Evolutionary conservation across 2,888 invertebrate genomes (phyloP).

Genomic region (Megastigmus dorsalis): DNA sequence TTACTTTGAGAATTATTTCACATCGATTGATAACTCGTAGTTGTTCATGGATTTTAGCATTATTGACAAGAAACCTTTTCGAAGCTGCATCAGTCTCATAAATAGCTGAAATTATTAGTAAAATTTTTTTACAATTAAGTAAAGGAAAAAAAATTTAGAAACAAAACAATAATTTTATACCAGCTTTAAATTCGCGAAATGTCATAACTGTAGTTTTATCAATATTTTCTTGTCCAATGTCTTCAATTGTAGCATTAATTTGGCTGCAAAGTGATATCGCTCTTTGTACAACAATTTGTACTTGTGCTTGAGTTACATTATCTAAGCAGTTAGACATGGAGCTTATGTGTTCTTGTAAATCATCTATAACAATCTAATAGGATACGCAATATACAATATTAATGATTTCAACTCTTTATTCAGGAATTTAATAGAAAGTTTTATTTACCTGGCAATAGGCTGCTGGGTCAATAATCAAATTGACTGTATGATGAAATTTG

Average conservation of each 20-base stretch:
- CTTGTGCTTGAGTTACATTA: slow-evolving; percentile 66
- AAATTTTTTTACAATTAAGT: not conserved
- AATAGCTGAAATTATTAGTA: slow-evolving; percentile 62
- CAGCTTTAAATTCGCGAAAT: slow-evolving; percentile 70
- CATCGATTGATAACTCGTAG: slow-evolving; percentile 71
- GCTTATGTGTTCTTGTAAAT: slow-evolving; percentile 66
- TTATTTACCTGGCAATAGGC: slow-evolving; percentile 80
- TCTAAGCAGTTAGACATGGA: slow-evolving; percentile 68
- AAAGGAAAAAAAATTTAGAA: not conserved
- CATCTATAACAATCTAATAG: slow-evolving; percentile 68
- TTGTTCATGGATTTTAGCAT: slow-evolving; percentile 69
- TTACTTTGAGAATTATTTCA: slow-evolving; percentile 68
- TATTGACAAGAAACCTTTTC: slow-evolving; percentile 65
- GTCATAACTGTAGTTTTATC: slow-evolving; percentile 69
- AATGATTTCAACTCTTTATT: not conserved
- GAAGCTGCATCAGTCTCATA: slow-evolving; percentile 69
- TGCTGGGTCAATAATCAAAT: slow-evolving; percentile 81
- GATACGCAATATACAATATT: slow-evolving; percentile 1
- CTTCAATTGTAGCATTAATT: slow-evolving; percentile 67
- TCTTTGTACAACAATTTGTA: slow-evolving; percentile 67
- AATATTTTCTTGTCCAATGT: slow-evolving; percentile 69
- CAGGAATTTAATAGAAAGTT: slow-evolving; percentile 1
- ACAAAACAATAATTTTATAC: slow-evolving; percentile 57
- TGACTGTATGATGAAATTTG: slow-evolving; percentile 78
- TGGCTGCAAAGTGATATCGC: slow-evolving; percentile 67